Evolutionary conservation across 2,797 vertebrate genomes (phyloP), one percentile per base, ranked within the genome.

Genomic region (Halcyon badia): DNA sequence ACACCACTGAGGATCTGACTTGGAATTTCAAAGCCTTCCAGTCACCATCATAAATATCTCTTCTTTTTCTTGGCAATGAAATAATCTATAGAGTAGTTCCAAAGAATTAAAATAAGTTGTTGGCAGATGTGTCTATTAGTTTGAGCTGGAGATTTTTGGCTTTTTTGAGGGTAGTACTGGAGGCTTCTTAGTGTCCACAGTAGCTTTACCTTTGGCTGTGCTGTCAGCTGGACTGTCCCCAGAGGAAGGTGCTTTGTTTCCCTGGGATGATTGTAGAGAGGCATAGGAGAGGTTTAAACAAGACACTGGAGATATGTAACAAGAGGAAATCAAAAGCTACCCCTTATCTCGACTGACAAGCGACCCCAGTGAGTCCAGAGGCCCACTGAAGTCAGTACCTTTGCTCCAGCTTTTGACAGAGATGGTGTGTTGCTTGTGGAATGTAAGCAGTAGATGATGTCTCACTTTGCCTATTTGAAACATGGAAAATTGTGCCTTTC

Each of bases 71-170:
- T 95, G 96, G 96, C 97, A 95, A 49, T 15, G 35, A 61, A 80
- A 83, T 64, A 39, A 96, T 87, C 83, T 70, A 39, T 39, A 85
- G 88, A 85, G 28, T 2, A 33, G 75, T 85, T 96, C 94, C 91
- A 96, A 87, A 92, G 87, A 90, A 77, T 61, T 64, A 70, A 24
- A 81, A 95, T 66, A 68, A 87, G 93, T 77, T 97, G 91, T 96
- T 97, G 96, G 95, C 94, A 95, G 96, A 97, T 93, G 86, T 93
- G 66, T 97, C 93, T 96, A 84, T 95, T 96, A 94, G 81, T 24
- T 82, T 31, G 94, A 96, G 93, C 71, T 58, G 91, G 73, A 93
- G 90, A 54, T 21, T 58, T 93, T 51, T 2, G 93, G 86, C 37
- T 89, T 85, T 86, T 64, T n/a, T 78, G 92, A 25, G 90, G 54